Base-by-base conservation (phyloP, 1,140 invertebrate species). In the Drosophila baimaii region DNA sequence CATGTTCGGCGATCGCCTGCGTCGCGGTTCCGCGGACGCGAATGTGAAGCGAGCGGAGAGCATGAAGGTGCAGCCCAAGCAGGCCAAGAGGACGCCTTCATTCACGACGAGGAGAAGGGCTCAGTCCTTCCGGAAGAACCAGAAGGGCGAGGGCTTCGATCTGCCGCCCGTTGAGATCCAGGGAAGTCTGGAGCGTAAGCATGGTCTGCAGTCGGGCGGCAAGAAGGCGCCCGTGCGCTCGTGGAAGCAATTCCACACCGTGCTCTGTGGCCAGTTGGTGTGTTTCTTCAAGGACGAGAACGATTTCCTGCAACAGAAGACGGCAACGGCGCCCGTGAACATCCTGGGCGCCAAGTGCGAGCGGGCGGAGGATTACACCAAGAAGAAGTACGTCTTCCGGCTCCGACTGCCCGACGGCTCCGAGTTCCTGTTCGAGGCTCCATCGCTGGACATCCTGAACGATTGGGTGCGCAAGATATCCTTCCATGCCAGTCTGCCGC, bases 241-340 rank as follows among this genome's bases (percentile, higher is more conserved):
- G 0, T 99, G 98, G 98, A 98, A 98, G 85, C 95, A 95, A 51
- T 98, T 97, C 92, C 98, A 99, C 91, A 97, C 97, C 77, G 98
- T 99, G 29, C 93, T 99, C 2, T 99, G 98, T 91, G 98, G 98
- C 0, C 98, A 99, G 92, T 92, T 99, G 64, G 93, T 99, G 23
- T 99, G 98, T 93, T 99, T 99, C 95, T 99, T 99, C 93, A 98
- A 98, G 91, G 98, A 99, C 91, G 95, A 97, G 83, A 95, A 96
- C 69, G 98, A 98, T 93, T 99, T 99, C 92, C 93, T 95, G 44
- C 95, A 95, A 62, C 95, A 96, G 79, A 98, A 98, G 93, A 97
- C 97, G 0, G 95, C 97, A 0, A 95, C 96, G 4, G 96, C 98
- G 0, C 98, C 98, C 0, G 95, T 99, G 6, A 97, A 96, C 52